phyloP scores from a whole-genome alignment of 2,797 vertebrate genomes.

The Betta splendens region DNA sequence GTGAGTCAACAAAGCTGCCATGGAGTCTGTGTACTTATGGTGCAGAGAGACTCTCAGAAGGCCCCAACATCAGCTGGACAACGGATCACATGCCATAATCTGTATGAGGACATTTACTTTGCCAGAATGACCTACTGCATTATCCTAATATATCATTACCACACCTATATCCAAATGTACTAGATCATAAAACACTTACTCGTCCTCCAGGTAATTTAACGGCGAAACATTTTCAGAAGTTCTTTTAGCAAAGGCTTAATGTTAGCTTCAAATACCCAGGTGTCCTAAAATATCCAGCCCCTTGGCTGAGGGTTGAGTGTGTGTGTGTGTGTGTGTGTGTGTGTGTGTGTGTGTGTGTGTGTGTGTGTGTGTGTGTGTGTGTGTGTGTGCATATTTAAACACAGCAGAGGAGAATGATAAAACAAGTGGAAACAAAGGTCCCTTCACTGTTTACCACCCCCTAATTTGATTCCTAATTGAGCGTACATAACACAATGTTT shows the following conservation, averaged over 20 bases:
- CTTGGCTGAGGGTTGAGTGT: slow-evolving; percentile 43
- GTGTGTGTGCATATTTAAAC: slow-evolving; percentile 65
- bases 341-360: slow-evolving; percentile 67
- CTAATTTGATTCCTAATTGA: slow-evolving; percentile 73
- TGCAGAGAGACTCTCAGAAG: slow-evolving; percentile 1
- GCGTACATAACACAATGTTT: slow-evolving; percentile 62
- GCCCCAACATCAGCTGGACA: background rate
- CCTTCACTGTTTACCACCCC: slow-evolving; percentile 58
- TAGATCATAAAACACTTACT: slow-evolving; percentile 12
- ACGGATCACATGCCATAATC: no score
- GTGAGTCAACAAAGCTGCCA: slow-evolving; percentile 16
- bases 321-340: slow-evolving; percentile 68
- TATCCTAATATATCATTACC: no score
- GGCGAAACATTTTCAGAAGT: slow-evolving; percentile 28
- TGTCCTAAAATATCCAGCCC: slow-evolving; percentile 41
- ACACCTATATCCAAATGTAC: background rate
- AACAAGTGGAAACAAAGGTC: slow-evolving; percentile 66
- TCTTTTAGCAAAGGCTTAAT: slow-evolving; percentile 7
- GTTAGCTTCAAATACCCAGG: slow-evolving; percentile 34
- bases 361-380: slow-evolving; percentile 65
- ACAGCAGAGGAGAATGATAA: slow-evolving; percentile 52
- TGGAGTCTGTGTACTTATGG: slow-evolving; percentile 5
- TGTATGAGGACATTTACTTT: background rate
- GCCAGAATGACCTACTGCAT: no score
- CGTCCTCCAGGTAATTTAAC: slow-evolving; percentile 4